phyloP scores from a whole-genome alignment of 2,797 vertebrate genomes.

The Amblyraja radiata region DNA sequence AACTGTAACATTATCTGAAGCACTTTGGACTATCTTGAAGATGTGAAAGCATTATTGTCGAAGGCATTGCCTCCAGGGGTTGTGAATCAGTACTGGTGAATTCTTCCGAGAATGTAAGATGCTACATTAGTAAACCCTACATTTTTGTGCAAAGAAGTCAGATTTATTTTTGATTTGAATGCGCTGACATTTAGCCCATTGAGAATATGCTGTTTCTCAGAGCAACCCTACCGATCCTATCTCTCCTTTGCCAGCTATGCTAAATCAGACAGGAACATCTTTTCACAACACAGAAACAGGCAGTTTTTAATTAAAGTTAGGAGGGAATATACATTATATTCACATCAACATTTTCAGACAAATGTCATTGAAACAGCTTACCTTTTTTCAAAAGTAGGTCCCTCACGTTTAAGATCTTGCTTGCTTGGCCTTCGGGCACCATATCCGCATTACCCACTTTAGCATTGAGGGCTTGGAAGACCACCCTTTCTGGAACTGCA shows the following conservation, averaged over 20 bases:
- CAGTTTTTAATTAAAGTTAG: neutral
- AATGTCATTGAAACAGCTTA: neutral
- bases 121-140: neutral
- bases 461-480: fast-evolving
- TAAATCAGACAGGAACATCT: neutral
- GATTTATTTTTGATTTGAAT: neutral
- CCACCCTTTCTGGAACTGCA: neutral
- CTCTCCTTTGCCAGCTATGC: neutral
- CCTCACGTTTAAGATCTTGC: neutral
- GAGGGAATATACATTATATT: neutral
- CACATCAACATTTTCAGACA: neutral
- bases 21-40: neutral
- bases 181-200: neutral
- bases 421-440: fast-evolving
- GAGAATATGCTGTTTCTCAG: neutral
- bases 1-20: neutral
- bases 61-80: too few relatives aligned
- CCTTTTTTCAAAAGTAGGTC: neutral
- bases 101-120: neutral
- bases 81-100: neutral
- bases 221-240: neutral
- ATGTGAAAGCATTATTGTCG: neutral
- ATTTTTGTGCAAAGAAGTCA: neutral
- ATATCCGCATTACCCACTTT: neutral
- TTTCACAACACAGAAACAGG: neutral